Conservation (phyloP, 2,797 vertebrate species). For the Columba guinea region DNA sequence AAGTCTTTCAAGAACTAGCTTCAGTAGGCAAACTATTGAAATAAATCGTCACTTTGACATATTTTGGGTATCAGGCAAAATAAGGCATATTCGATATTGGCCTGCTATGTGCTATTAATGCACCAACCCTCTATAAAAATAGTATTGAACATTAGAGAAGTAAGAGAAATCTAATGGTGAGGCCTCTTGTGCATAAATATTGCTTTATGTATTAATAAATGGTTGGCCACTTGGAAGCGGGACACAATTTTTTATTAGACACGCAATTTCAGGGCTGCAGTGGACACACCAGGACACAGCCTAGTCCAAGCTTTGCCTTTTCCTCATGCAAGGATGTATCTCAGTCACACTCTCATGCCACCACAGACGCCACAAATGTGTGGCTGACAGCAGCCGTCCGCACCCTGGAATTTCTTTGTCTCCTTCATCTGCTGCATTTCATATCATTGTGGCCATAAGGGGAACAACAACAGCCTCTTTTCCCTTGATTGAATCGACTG, state of each 20-base stretch:
- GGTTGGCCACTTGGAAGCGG: neutral
- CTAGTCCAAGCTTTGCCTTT: neutral
- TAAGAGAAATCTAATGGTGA: neutral
- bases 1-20: neutral
- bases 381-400: neutral
- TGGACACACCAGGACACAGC: neutral
- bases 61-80: neutral
- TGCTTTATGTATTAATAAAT: neutral
- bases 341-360: neutral
- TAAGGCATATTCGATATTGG: neutral
- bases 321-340: neutral
- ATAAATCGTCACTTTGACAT: neutral
- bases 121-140: neutral
- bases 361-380: fast-evolving
- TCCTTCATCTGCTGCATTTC: neutral
- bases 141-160: neutral
- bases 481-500: neutral
- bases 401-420: neutral
- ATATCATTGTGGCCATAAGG: neutral
- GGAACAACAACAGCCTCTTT: neutral
- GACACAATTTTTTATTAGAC: neutral
- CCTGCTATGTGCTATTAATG: neutral
- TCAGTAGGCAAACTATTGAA: neutral
- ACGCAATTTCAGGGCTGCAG: neutral
- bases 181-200: neutral